Evolutionary conservation across 2,797 vertebrate genomes (phyloP), one percentile per base, ranked within the genome.

Genomic region (Malacoraja senta): DNA sequence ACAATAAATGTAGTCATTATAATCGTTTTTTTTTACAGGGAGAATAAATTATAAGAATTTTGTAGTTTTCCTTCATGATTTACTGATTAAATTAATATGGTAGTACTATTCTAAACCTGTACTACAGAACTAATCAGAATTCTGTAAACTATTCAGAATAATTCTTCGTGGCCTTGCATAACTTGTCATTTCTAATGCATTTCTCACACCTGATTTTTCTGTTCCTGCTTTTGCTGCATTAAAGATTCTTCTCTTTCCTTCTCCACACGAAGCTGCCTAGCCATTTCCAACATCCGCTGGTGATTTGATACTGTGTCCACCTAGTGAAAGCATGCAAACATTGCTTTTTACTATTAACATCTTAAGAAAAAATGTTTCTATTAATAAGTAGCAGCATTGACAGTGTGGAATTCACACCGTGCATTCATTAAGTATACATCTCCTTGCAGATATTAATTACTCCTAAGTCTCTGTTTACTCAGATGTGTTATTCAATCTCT

Each of bases 271-370:
- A 99, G 97, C 95, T 98, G 98, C 93, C 98, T 97, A 95, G 98
- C 98, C 96, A 98, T 98, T 93, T 99, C 98, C 95, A 99, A 97
- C 98, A 99, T 98, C 94, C 95, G 96, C 93, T 98, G 98, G 96
- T 99, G 98, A 96, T 97, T 99, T 96, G 98, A 97, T 96, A 99
- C 98, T 29, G 98, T 97, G 97, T 99, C 99, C 97, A 99, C 99
- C 99, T 99, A 96, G 96, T 97, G 97, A 96, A 96, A 94, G 93
- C 53, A 44, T 95, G 95, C 94, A 96, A 96, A 95, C 93, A 94
- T 94, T 94, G 93, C 94, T 95, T 93, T 94, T 95, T 95, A 95
- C 95, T 95, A 95, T 96, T 94, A 96, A 93, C 94, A 91, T 94
- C 94, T 94, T 94, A 94, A 96, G 95, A 95, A 95, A 95, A 94